Base-by-base conservation (phyloP, 2,888 invertebrate species). In the Copidosoma aretas region DNA sequence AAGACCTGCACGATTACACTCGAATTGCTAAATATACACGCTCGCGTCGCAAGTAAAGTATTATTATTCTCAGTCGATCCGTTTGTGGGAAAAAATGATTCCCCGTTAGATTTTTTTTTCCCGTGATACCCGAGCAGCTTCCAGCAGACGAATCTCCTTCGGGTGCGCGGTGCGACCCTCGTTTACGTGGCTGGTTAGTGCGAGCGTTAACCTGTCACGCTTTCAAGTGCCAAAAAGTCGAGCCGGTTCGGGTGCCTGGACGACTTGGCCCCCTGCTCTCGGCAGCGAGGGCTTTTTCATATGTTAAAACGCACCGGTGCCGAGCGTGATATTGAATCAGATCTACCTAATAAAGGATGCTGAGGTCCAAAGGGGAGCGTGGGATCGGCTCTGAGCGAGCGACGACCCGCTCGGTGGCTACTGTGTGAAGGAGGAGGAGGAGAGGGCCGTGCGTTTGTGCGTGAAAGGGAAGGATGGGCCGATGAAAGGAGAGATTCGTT, bases 271-370 rank as follows among this genome's bases (percentile, higher is more conserved):
- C 73, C 74, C 70, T 56, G 49, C 60, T 66, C 32, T 67, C 53
- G 62, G n/a, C 41, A 22, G 15, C 51, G 52, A 15, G 65, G 73
- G 73, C 73, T 75, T 77, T 77, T 81, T 81, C 80, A 81, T 80
- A 80, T 81, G 81, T 77, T 81, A 81, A 71, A 81, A 75, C 72
- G 75, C 73, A 72, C 25, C 66, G 32, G 3, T 32, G 73, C 71
- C 74, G 74, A 78, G 82, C 82, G 82, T 83, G 82, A 82, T 82
- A 82, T 81, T 80, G 82, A 82, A 83, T 83, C 81, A 80, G 81
- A 79, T 75, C 73, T 77, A 76, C 76, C 72, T 83, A 82, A 83
- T 83, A 82, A 81, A 82, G 82, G 82, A 83, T 81, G 80, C 77
- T 79, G 78, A 10, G 43, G 76, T 76, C 75, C 76, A 73, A 80